Base-by-base conservation (phyloP, 2,888 invertebrate genomes). In the Rhagonycha lutea region DNA sequence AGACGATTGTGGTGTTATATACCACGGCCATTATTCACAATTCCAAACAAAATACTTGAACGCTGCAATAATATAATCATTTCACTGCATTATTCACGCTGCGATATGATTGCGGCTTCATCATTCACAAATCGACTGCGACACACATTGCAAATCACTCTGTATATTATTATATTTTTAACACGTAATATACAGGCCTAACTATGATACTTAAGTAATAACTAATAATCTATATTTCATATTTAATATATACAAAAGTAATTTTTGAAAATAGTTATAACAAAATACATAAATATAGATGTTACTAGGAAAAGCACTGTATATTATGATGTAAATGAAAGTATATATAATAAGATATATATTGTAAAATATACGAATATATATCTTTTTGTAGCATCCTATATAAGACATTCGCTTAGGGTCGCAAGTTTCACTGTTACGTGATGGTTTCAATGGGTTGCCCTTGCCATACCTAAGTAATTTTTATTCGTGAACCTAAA, bases 161-260 rank as follows among this genome's bases (percentile, higher is more conserved):
- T 88, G 88, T 88, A 88, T 88, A 88, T 88, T 88, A 87, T 86
- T 86, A 87, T 87, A 88, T 88, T 88, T 87, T 87, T 87, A 87
- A 87, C 85, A 87, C 84, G 86, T 88, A 87, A 88, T 88, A 88
- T 88, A 88, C 88, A 88, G 88, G 88, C 88, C 88, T 88, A 88
- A 88, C 86, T 87, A 87, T 84, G 83, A 86, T 86, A 86, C 85
- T 86, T 86, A 87, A 87, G 86, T 87, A 87, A 86, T 86, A 86
- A 86, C 87, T 86, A 87, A 86, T 86, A 86, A 87, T 87, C 87
- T 88, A 88, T 87, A 87, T 87, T 86, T 87, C 86, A 86, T 88
- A 87, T 86, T 86, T 83, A 83, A 80, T 84, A 86, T 86, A 86
- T 86, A 86, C 84, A 83, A 84, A 86, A 84, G 85, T 86, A 87